Percentiles rank a stretch among this genome's conserved stretches.
These are phyloP conservation scores for Quadroppia sp. DNA, from an alignment of 2,888 invertebrate species.

Conservation along the genomic window DNA sequence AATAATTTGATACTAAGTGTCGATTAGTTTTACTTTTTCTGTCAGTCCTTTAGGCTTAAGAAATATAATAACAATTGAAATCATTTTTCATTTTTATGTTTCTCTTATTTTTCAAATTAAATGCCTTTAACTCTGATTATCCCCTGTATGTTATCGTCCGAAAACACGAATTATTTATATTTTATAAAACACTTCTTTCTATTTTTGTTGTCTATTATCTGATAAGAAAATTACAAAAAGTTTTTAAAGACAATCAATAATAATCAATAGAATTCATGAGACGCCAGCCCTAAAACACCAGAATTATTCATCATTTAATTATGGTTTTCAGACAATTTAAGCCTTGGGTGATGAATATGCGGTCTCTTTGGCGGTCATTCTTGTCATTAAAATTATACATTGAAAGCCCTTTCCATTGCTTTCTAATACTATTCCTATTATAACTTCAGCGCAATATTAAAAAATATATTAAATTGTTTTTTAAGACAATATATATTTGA, in stretches of 20 bases:
- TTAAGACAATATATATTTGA: not conserved
- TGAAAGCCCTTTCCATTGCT: not conserved
- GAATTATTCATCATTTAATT: conserved; percentile 21
- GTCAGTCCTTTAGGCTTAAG: not conserved
- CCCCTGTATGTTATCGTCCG: no score
- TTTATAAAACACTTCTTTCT: no score
- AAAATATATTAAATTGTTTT: not conserved
- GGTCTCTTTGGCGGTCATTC: conserved; percentile 14
- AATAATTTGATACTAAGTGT: conserved; percentile 18
- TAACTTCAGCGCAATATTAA: not conserved
- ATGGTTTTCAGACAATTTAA: not conserved
- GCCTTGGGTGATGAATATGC: conserved; percentile 18
- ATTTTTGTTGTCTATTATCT: not conserved
- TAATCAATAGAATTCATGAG: conserved; percentile 21
- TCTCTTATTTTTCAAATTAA: not conserved
- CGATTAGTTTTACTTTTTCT: not conserved
- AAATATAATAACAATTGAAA: not conserved
- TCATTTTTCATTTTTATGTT: not conserved
- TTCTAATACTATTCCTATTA: not conserved
- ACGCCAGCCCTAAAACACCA: not conserved
- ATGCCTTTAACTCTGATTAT: not conserved
- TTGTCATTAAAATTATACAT: conserved; percentile 19
- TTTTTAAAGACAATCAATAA: conserved; percentile 18
- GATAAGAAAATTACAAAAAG: not conserved
- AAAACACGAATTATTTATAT: not conserved